Evolutionary conservation across 2,113 vertebrate genomes (phyloP).

Genomic region (Mirza zaza): DNA sequence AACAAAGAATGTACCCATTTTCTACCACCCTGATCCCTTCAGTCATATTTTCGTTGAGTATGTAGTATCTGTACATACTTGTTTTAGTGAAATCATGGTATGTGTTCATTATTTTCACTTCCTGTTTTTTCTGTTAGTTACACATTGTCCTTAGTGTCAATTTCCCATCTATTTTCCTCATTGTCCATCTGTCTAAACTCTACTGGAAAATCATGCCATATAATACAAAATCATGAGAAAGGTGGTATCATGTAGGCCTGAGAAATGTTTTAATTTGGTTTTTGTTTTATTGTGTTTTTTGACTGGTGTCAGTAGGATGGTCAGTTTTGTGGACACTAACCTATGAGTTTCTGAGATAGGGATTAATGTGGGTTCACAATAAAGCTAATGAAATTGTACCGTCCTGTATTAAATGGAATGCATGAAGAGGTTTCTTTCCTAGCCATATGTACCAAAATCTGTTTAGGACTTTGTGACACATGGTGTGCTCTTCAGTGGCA

Average conservation of each 20-base stretch:
- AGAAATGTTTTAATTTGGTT: too few species aligned
- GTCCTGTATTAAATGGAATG: background rate
- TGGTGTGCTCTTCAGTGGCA: background rate
- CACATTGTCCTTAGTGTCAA: background rate
- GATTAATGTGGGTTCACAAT: constrained; percentile 1
- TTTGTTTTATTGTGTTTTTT: too few species aligned
- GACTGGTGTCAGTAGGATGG: too few species aligned
- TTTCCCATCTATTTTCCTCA: background rate
- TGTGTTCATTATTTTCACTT: background rate
- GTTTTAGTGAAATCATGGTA: constrained; percentile 5
- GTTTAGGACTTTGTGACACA: background rate
- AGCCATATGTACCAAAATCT: background rate
- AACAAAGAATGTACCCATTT: background rate
- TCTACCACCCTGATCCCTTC: background rate
- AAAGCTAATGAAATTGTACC: background rate
- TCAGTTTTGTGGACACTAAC: too few species aligned
- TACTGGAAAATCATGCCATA: background rate
- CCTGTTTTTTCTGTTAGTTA: background rate
- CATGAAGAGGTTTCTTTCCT: background rate
- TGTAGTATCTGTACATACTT: background rate
- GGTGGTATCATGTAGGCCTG: too few species aligned
- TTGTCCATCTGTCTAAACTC: background rate
- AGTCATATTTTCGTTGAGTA: background rate
- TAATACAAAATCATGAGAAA: background rate
- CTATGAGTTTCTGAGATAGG: background rate